phyloP scores from a whole-genome alignment of 2,888 invertebrate species.

The Aricia artaxerxes region DNA sequence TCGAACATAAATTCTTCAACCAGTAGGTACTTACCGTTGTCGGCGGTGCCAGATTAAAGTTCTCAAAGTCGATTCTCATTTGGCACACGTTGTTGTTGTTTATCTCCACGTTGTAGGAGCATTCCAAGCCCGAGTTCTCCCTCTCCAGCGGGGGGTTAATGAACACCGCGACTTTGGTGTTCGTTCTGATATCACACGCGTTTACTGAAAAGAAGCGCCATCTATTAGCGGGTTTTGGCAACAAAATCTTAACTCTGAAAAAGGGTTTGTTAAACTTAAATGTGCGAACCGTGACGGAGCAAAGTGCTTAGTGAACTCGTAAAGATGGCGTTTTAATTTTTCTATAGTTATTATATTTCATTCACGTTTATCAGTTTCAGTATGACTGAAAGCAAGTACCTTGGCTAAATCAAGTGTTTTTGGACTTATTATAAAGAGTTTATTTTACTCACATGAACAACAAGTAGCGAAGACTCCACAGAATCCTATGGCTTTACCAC shows the following conservation, averaged over 20 bases:
- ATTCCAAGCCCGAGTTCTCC: slow-evolving; percentile 70
- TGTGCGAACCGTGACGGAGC: background rate
- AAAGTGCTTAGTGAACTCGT: no score
- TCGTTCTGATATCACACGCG: slow-evolving; percentile 69
- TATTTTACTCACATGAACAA: slow-evolving; percentile 65
- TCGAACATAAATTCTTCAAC: no score
- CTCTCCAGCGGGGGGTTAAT: slow-evolving; percentile 71
- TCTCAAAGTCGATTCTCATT: slow-evolving; percentile 81
- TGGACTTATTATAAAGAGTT: background rate
- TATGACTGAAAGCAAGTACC: no score
- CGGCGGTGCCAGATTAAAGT: slow-evolving; percentile 75
- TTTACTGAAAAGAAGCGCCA: slow-evolving; percentile 56
- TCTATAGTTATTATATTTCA: no score
- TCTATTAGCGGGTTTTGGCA: slow-evolving; percentile 4
- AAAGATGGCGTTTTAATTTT: no score
- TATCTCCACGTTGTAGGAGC: slow-evolving; percentile 79
- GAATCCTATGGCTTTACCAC: slow-evolving; percentile 75
- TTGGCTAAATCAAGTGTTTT: background rate
- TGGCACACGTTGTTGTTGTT: slow-evolving; percentile 82
- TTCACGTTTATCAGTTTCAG: no score
- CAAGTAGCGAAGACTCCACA: slow-evolving; percentile 77
- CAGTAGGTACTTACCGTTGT: slow-evolving; percentile 59
- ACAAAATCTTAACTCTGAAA: background rate
- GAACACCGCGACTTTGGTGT: slow-evolving; percentile 69
- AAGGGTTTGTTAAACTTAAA: background rate